Evolutionary conservation across 1,140 invertebrate genomes (phyloP).

Genomic region (Drosophila arizonae): DNA sequence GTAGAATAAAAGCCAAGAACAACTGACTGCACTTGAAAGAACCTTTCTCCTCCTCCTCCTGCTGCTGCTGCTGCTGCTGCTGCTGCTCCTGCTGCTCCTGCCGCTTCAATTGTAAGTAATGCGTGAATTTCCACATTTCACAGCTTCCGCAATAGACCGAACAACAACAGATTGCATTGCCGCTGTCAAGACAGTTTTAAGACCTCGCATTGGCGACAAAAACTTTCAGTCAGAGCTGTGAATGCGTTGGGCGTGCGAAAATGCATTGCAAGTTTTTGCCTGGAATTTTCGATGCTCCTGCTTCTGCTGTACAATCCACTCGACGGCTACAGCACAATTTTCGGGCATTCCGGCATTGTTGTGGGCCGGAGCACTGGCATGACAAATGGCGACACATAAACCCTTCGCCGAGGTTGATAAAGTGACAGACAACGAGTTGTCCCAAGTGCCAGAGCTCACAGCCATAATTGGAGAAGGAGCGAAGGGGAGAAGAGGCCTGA

Average conservation of each 20-base stretch:
- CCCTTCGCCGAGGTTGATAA: conserved; percentile 67
- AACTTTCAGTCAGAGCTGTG: conserved; percentile 10
- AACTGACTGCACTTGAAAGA: conserved; percentile 7
- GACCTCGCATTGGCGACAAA: conserved; percentile 33
- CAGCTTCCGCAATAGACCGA: conserved; percentile 1
- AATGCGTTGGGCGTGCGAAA: conserved; percentile 16
- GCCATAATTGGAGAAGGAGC: conserved; percentile 24
- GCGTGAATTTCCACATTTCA: conserved; percentile 47
- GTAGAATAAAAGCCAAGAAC: conserved; percentile 3
- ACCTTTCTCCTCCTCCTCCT: neutral
- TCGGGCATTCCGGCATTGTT: conserved; percentile 18
- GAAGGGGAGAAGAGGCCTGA: no score
- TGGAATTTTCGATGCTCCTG: neutral
- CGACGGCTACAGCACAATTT: neutral
- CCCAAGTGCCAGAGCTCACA: neutral
- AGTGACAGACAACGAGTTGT: conserved; percentile 68
- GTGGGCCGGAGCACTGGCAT: conserved; percentile 21
- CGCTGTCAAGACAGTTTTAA: conserved; percentile 31
- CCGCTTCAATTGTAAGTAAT: conserved; percentile 31
- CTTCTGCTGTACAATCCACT: no score
- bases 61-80: neutral
- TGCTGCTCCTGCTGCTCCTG: conserved; percentile 7
- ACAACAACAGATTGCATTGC: conserved; percentile 25
- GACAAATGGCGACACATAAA: conserved; percentile 61
- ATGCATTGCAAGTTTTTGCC: conserved; percentile 15